Conservation (phyloP, 2,797 vertebrate species). For the Syngnathus rostellatus region DNA sequence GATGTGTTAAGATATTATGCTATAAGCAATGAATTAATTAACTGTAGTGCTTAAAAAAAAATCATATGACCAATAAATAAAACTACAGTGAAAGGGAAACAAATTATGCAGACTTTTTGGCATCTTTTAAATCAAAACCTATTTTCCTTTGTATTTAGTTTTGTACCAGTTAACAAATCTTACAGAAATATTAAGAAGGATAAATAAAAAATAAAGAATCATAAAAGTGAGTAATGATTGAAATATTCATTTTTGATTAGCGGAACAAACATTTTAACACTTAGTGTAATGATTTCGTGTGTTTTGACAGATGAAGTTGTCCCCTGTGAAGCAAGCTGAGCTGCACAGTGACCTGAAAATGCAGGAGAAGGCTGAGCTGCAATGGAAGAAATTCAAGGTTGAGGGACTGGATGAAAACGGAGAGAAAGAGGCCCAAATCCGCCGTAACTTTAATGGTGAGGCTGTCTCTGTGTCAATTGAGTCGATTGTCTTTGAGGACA, state of each 20-base stretch:
- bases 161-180: too few species aligned
- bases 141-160: too few species aligned
- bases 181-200: too few species aligned
- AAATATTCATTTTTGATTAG: neutral
- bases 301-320: constrained; percentile 73
- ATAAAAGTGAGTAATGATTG: neutral
- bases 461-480: neutral
- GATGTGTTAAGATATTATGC: too few species aligned
- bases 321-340: constrained; percentile 81
- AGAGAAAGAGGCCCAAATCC: constrained; percentile 83
- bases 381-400: constrained; percentile 89
- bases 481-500: neutral
- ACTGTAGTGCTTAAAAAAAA: too few species aligned
- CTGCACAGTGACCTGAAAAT: constrained; percentile 93
- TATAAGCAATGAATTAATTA: too few species aligned
- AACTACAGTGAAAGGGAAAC: too few species aligned
- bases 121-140: too few species aligned
- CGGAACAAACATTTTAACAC: neutral
- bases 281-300: neutral
- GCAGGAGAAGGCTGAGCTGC: constrained; percentile 91
- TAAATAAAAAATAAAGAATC: neutral
- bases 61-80: too few species aligned
- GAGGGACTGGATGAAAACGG: constrained; percentile 87
- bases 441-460: constrained; percentile 81
- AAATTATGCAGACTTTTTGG: too few species aligned